phyloP scores from a whole-genome alignment of 2,113 vertebrate species.

The Canis aureus region DNA sequence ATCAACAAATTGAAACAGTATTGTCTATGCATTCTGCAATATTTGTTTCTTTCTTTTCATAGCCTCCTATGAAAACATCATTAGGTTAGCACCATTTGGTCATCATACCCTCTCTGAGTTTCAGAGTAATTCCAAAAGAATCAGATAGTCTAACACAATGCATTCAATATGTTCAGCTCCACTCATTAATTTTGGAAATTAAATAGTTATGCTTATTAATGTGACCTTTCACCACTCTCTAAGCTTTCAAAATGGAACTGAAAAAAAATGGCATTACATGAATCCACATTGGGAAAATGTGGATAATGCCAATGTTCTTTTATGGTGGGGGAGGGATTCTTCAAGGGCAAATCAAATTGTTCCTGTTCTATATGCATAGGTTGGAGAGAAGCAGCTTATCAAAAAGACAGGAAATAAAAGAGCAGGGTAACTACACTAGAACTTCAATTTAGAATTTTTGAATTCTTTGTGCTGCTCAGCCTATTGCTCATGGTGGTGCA shows the following conservation, averaged over 20 bases:
- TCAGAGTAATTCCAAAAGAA: constrained; percentile 61
- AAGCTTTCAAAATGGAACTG: constrained; percentile 66
- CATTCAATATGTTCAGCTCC: constrained; percentile 53
- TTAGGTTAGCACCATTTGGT: constrained; percentile 53
- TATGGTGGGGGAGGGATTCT: constrained; percentile 47
- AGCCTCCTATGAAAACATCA: constrained; percentile 27
- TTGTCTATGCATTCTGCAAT: background rate
- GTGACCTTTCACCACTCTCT: constrained; percentile 48
- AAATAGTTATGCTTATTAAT: constrained; percentile 67
- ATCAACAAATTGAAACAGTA: constrained; percentile 61
- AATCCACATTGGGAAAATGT: constrained; percentile 10
- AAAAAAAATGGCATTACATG: constrained; percentile 67
- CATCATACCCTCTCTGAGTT: constrained; percentile 31
- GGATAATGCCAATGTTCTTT: constrained; percentile 68
- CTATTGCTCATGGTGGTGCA: constrained; percentile 10
- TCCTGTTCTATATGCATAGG: constrained; percentile 71
- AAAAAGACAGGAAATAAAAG: constrained; percentile 39
- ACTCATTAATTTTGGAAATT: constrained; percentile 75
- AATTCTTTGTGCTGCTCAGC: constrained; percentile 61
- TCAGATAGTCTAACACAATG: constrained; percentile 42
- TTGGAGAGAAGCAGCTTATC: constrained; percentile 77
- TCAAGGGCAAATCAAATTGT: constrained; percentile 71
- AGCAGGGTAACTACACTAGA: constrained; percentile 49
- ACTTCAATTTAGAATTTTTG: constrained; percentile 69
- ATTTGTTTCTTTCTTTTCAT: constrained; percentile 52